Base-by-base conservation (phyloP, 2,113 vertebrate species). In the Cettia cetti region DNA sequence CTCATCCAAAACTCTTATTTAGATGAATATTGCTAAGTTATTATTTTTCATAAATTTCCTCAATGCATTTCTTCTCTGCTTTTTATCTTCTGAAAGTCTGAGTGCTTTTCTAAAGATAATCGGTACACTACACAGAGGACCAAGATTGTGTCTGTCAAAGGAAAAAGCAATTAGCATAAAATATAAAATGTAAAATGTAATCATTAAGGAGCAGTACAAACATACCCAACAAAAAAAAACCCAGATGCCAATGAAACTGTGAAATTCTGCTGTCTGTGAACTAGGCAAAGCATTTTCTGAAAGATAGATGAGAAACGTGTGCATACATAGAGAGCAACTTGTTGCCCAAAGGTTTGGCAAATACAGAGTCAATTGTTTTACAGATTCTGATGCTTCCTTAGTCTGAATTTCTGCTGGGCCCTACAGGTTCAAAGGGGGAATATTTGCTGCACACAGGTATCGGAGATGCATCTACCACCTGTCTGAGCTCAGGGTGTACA, bases 401-500 rank as follows among this genome's bases (percentile, higher is more conserved):
- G 17, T 72, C 71, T 88, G 50, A 90, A 52, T 71, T 91, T 82
- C 53, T 59, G 1, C 14, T 42, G 40, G 6, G 18, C 66, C 18
- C 42, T 80, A 30, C 11, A 79, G n/a, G 57, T 50, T 88, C 20
- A 60, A 37, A 69, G n/a, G 16, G 40, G 57, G 28, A 49, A 60
- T 76, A 65, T 80, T 83, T 23, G 11, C 59, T 82, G 24, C 11
- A 30, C 37, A 54, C 30, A 44, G 26, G 12, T 64, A n/a, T 60
- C 33, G 81, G 24, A 53, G 39, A 69, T 22, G 8, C 26, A 80
- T 72, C 23, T 0, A 1, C 20, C 0, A 0, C 20, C 33, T 0
- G 0, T 15, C 22, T 80, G 45, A 69, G 5, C 24, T 60, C 37
- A 76, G 52, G 16, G 10, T 65, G n/a, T 35, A 27, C 7, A 20